phyloP scores from a whole-genome alignment of 2,113 vertebrate species.

The Pelobates fuscus region DNA sequence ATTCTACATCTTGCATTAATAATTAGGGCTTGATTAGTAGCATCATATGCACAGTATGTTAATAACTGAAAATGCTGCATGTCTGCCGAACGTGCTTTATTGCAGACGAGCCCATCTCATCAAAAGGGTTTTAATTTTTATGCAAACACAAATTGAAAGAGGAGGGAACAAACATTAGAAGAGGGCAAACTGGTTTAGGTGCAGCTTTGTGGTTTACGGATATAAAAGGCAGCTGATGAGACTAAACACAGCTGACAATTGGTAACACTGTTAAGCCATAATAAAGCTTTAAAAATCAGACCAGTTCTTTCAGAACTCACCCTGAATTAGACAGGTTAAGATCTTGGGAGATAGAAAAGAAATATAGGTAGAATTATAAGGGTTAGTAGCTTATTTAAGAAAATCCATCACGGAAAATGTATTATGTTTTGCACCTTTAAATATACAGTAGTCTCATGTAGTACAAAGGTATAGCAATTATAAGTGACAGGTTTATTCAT shows the following conservation, averaged over 20 bases:
- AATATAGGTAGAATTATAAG: background rate
- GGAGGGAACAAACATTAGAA: constrained; percentile 53
- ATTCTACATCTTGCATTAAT: constrained; percentile 28
- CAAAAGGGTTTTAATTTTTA: constrained; percentile 57
- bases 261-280: constrained; percentile 9
- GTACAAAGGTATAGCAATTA: background rate
- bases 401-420: background rate
- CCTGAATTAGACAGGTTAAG: background rate
- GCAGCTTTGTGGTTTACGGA: constrained; percentile 56
- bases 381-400: background rate
- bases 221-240: constrained; percentile 52
- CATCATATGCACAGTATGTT: constrained; percentile 55
- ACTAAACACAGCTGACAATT: constrained; percentile 46
- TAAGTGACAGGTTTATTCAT: background rate
- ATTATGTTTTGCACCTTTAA: background rate
- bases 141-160: constrained; percentile 56
- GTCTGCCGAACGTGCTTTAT: constrained; percentile 50
- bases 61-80: constrained; percentile 52
- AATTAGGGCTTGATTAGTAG: constrained; percentile 52
- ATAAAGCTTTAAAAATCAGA: constrained; percentile 48
- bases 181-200: constrained; percentile 49
- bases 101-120: constrained; percentile 56
- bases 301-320: constrained; percentile 42
- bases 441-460: background rate
- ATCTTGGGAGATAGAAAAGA: background rate